Percentiles rank a stretch among this genome's conserved stretches.
These are phyloP conservation scores for Perognathus longimembris DNA, from an alignment of 2,113 vertebrate genomes.

Conservation along the genomic window DNA sequence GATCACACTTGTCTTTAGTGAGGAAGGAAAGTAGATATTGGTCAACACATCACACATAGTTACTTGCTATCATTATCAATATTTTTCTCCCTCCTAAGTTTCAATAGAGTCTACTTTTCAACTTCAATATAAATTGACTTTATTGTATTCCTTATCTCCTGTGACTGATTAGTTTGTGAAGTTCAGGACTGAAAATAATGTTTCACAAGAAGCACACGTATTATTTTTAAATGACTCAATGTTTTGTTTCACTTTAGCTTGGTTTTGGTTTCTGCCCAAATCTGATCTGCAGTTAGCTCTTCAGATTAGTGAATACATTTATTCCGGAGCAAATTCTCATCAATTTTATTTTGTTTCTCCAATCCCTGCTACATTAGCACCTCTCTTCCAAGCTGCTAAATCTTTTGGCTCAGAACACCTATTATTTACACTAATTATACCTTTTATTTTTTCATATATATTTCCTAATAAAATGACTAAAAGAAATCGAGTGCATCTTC, in stretches of 20 bases:
- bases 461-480: conserved; percentile 43
- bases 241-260: not conserved
- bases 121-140: not conserved
- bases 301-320: not conserved
- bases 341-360: conserved; percentile 1
- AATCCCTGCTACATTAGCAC: not conserved
- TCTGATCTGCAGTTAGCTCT: not conserved
- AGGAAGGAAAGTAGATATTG: not conserved
- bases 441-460: conserved; percentile 29
- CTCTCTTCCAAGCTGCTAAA: conserved; percentile 16
- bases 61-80: not conserved
- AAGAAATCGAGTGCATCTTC: not conserved
- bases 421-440: not conserved
- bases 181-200: not conserved
- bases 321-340: conserved; percentile 4
- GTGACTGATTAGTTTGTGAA: not conserved
- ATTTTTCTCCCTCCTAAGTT: not conserved
- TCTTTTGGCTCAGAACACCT: not conserved
- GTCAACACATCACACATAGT: not conserved
- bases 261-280: not conserved
- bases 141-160: not conserved
- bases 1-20: not conserved
- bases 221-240: not conserved
- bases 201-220: not conserved
- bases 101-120: not conserved